A percentile compares a stretch with the other conserved stretches of the same genome.
These are phyloP conservation scores for Athene cunicularia DNA, from an alignment of 2,113 vertebrate genomes.

Conservation along the genomic window DNA sequence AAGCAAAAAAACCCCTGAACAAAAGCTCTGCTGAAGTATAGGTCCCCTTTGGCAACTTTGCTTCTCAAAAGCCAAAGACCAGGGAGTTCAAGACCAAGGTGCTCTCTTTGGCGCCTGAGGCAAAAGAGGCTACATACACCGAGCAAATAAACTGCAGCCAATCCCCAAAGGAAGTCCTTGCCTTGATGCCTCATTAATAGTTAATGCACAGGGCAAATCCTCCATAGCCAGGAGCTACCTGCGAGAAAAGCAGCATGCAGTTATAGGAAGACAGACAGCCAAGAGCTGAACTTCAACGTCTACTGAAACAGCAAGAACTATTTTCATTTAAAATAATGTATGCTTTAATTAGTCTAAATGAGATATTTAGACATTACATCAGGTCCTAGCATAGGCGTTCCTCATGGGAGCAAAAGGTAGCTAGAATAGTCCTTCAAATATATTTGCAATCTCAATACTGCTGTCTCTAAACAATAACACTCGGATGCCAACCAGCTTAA, in stretches of 20 bases:
- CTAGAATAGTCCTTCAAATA: background rate
- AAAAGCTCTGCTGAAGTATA: background rate
- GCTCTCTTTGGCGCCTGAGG: background rate
- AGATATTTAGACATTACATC: background rate
- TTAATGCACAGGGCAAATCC: background rate
- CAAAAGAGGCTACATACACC: background rate
- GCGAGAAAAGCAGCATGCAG: background rate
- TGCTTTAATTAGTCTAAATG: background rate
- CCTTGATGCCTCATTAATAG: conserved; percentile 32
- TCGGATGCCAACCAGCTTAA: accelerated
- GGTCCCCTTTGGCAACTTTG: background rate
- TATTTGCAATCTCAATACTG: background rate
- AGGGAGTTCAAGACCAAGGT: conserved; percentile 10
- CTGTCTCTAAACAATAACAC: background rate
- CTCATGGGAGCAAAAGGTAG: background rate
- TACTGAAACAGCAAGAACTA: background rate
- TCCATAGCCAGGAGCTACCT: background rate
- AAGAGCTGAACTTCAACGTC: background rate
- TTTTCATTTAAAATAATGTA: background rate
- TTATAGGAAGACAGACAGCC: background rate
- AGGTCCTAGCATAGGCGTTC: background rate
- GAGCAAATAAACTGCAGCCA: conserved; percentile 8
- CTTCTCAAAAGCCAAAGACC: conserved; percentile 10
- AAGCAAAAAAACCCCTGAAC: background rate
- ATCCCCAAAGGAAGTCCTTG: background rate